A percentile compares a stretch with the other conserved stretches of the same genome.
These are phyloP conservation scores for Eriosoma lanigerum DNA, from an alignment of 1,140 invertebrate species.

Conservation along the genomic window DNA sequence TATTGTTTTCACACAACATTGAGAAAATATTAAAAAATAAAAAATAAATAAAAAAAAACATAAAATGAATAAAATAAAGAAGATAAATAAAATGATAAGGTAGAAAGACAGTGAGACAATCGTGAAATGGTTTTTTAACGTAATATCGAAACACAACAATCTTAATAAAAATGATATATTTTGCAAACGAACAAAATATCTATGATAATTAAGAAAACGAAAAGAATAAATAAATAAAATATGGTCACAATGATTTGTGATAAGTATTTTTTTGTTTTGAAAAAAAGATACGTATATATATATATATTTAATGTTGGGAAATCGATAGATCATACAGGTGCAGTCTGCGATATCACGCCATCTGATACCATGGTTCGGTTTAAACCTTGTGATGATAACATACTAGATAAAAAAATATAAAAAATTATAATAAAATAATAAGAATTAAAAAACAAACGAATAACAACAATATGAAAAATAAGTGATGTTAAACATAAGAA, in stretches of 20 bases:
- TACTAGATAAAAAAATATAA: constrained; percentile 29
- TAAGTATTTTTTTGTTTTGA: no score
- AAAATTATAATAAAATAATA: constrained; percentile 27
- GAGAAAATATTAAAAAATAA: constrained; percentile 32
- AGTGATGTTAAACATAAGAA: not conserved
- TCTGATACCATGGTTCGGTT: constrained; percentile 38
- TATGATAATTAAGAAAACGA: no score
- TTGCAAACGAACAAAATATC: no score
- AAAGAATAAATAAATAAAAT: no score
- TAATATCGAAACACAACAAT: not conserved
- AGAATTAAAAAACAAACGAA: constrained; percentile 13
- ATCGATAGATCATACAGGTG: constrained; percentile 15
- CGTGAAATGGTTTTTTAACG: not conserved
- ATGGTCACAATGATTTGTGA: no score
- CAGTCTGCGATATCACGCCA: constrained; percentile 32
- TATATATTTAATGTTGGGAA: not conserved
- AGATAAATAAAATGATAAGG: not conserved
- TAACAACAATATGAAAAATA: not conserved
- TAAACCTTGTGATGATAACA: not conserved
- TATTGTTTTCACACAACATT: constrained; percentile 51
- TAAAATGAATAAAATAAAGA: constrained; percentile 34
- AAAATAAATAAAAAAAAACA: not conserved
- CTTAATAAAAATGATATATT: no score
- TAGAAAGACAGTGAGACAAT: constrained; percentile 4
- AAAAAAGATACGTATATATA: no score